These are phyloP conservation scores for Calidris pygmaea DNA, from an alignment of 2,113 vertebrate species.

Conservation along the genomic window DNA sequence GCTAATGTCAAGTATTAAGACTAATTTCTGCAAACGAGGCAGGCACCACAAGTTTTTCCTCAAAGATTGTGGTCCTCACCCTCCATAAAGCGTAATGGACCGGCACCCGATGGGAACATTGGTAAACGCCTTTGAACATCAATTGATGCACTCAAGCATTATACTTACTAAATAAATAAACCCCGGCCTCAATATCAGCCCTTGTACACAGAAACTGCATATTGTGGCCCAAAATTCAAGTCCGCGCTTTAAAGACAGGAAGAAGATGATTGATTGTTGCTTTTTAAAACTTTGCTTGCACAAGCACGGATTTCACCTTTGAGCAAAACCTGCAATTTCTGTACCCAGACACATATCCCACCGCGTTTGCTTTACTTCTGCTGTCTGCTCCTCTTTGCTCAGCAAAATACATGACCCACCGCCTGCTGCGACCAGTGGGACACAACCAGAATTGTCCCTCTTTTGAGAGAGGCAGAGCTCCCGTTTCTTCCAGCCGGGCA, in stretches of 20 bases:
- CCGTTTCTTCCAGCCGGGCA: neutral
- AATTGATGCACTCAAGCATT: neutral
- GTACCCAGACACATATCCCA: neutral
- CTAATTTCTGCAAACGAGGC: slow-evolving; percentile 10
- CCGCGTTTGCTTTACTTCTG: neutral
- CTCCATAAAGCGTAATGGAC: neutral
- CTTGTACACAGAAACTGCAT: neutral
- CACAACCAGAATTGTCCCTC: neutral
- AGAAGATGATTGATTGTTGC: neutral
- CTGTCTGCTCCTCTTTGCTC: neutral
- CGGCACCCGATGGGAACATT: neutral
- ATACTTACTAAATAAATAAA: slow-evolving; percentile 9
- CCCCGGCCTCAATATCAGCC: neutral
- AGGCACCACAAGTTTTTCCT: neutral
- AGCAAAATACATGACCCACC: neutral
- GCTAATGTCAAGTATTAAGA: slow-evolving; percentile 17
- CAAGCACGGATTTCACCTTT: neutral
- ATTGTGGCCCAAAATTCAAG: neutral
- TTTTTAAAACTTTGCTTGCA: neutral
- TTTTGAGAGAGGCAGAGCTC: neutral
- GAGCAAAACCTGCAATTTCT: neutral
- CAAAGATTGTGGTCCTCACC: neutral
- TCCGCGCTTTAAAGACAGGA: neutral
- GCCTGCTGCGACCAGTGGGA: neutral
- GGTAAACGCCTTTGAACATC: neutral